phyloP scores from a whole-genome alignment of 1,140 invertebrate genomes.

The Drosophila cardini region DNA sequence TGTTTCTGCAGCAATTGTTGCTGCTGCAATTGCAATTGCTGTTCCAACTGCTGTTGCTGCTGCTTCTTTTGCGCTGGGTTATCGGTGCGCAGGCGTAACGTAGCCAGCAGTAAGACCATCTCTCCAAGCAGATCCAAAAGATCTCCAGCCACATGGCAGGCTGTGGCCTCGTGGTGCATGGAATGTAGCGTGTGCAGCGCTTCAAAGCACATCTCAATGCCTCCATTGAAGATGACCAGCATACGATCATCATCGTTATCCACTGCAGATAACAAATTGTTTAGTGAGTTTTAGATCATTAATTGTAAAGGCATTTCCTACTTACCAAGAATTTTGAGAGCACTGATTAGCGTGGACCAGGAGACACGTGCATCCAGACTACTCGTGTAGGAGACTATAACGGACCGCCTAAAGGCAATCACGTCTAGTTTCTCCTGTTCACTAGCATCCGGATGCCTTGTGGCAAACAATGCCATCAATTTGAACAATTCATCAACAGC shows the following conservation, averaged over 20 bases:
- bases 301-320: too few species aligned
- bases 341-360: slow-evolving; percentile 94
- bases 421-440: slow-evolving; percentile 93
- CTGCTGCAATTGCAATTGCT: slow-evolving; percentile 74
- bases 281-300: background rate
- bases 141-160: slow-evolving; percentile 93
- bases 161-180: slow-evolving; percentile 97
- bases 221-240: slow-evolving; percentile 94
- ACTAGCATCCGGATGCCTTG: slow-evolving; percentile 90
- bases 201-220: slow-evolving; percentile 94
- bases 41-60: slow-evolving; percentile 73
- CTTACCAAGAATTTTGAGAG: slow-evolving; percentile 90
- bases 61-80: slow-evolving; percentile 72
- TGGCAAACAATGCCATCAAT: slow-evolving; percentile 93
- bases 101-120: slow-evolving; percentile 80
- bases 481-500: slow-evolving; percentile 96
- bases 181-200: slow-evolving; percentile 95
- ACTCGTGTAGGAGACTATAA: slow-evolving; percentile 92
- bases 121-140: slow-evolving; percentile 93
- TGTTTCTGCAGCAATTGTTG: slow-evolving; percentile 71
- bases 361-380: slow-evolving; percentile 85
- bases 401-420: slow-evolving; percentile 91
- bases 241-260: slow-evolving; percentile 95
- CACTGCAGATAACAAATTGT: slow-evolving; percentile 80
- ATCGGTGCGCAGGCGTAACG: slow-evolving; percentile 74